Percentiles rank a stretch among this genome's conserved stretches.
Conservation (phyloP, 2,113 vertebrate species). For the Chloroceryle aenea region DNA sequence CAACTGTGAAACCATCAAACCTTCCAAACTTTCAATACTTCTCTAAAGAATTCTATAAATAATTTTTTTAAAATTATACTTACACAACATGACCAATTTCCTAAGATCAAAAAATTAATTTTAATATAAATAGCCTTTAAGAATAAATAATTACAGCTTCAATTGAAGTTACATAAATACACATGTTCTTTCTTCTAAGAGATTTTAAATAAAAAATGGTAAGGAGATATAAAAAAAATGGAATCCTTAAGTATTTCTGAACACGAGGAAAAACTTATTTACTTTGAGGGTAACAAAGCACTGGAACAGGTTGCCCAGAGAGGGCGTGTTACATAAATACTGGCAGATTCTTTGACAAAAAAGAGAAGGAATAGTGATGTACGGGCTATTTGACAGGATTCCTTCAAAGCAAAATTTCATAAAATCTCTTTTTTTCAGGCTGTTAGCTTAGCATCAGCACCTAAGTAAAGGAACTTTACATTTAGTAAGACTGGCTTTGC, state of each 20-base stretch:
- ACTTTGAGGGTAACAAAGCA: not conserved
- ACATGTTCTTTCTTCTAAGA: not conserved
- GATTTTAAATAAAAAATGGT: not conserved
- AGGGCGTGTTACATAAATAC: constrained; percentile 2
- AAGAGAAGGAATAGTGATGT: not conserved
- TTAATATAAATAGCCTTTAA: not conserved
- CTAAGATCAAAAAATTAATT: not conserved
- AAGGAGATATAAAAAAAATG: not conserved
- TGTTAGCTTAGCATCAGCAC: not conserved
- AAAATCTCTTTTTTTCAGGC: not conserved
- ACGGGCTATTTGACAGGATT: not conserved
- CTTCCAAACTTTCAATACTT: not conserved
- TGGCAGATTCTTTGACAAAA: not conserved
- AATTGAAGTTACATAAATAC: not conserved
- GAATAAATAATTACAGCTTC: not conserved
- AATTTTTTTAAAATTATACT: not conserved
- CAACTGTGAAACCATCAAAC: not conserved
- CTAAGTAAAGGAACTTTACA: not conserved
- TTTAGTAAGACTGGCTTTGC: not conserved
- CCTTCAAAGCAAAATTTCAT: not conserved
- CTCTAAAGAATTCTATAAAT: not conserved
- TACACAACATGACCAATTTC: not conserved
- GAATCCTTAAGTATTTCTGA: not conserved
- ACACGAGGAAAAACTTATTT: not conserved
- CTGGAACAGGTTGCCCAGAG: not conserved